phyloP scores from a whole-genome alignment of 1,140 invertebrate species.

The Papilio polytes region DNA sequence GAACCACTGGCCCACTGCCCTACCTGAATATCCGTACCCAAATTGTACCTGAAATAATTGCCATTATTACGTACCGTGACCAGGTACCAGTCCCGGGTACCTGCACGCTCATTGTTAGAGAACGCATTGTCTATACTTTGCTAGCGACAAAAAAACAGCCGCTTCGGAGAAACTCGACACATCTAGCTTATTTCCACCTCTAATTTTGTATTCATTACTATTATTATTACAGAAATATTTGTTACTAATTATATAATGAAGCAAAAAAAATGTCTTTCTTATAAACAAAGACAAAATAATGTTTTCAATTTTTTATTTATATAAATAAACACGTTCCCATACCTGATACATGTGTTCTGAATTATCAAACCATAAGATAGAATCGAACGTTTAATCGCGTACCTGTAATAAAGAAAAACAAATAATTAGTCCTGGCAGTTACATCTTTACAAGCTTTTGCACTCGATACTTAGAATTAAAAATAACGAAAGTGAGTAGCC shows the following conservation, averaged over 20 bases:
- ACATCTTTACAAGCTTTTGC: too few relatives aligned
- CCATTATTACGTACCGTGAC: conserved; percentile 63
- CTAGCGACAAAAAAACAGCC: conserved; percentile 33
- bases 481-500: too few relatives aligned
- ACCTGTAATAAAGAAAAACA: conserved; percentile 46
- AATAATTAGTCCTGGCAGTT: neutral
- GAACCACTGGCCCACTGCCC: conserved; percentile 48
- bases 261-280: too few relatives aligned
- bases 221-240: neutral
- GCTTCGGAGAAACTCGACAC: conserved; percentile 13
- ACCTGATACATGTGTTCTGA: neutral
- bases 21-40: conserved; percentile 65
- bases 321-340: neutral
- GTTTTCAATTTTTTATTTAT: too few relatives aligned
- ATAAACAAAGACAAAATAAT: too few relatives aligned
- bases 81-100: conserved; percentile 45
- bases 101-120: conserved; percentile 42
- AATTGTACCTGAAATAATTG: conserved; percentile 74
- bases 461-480: too few relatives aligned
- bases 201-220: neutral
- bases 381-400: neutral
- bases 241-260: too few relatives aligned
- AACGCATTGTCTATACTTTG: conserved; percentile 36
- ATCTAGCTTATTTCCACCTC: neutral
- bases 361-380: neutral